phyloP scores from a whole-genome alignment of 2,113 vertebrate species.

The Callorhinus ursinus region DNA sequence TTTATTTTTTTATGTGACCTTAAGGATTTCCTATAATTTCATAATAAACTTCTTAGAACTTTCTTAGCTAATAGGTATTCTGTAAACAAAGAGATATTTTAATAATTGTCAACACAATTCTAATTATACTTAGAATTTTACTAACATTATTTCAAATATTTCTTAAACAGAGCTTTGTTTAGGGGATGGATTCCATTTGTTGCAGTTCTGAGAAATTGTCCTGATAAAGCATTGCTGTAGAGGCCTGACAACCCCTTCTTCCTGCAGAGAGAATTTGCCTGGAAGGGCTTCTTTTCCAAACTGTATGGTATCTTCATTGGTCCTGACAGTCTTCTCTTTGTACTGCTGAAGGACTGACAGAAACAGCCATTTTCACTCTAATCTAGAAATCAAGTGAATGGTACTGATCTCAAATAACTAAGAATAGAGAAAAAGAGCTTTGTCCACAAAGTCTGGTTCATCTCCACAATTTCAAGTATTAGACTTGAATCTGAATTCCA shows the following conservation, averaged over 20 bases:
- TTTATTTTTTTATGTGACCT: not conserved
- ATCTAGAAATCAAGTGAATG: constrained; percentile 19
- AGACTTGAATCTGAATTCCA: not conserved
- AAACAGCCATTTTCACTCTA: not conserved
- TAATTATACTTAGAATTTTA: not conserved
- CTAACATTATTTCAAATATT: not conserved
- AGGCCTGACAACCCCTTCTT: not conserved
- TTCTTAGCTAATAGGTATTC: not conserved
- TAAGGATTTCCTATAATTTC: not conserved
- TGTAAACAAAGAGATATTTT: not conserved
- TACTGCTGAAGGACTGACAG: not conserved
- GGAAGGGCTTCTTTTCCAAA: not conserved
- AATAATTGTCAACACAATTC: not conserved
- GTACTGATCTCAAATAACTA: constrained; percentile 12
- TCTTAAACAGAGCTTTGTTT: not conserved
- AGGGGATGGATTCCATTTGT: not conserved
- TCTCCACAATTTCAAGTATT: constrained; percentile 5
- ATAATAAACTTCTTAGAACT: not conserved
- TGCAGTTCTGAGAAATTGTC: not conserved
- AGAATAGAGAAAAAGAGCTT: not conserved
- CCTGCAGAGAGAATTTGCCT: not conserved
- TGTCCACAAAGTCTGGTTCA: constrained; percentile 19
- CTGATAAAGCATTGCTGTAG: not conserved
- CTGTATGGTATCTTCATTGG: not conserved
- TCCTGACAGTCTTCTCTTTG: not conserved